Percentiles rank a stretch among this genome's conserved stretches.
phyloP scores from a whole-genome alignment of 2,888 invertebrate species.

The Caenorhabditis sp. region DNA sequence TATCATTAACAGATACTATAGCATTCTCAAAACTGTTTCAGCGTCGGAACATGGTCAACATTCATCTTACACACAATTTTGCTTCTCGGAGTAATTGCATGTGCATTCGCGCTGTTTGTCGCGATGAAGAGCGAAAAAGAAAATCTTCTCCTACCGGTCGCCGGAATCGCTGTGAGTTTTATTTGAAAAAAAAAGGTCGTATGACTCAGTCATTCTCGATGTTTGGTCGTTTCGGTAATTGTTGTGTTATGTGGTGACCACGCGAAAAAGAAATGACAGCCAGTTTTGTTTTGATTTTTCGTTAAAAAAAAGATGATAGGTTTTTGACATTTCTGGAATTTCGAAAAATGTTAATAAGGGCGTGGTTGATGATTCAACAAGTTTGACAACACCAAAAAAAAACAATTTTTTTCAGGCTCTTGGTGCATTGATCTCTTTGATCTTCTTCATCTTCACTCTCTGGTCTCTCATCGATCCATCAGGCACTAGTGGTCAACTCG shows the following conservation, averaged over 20 bases:
- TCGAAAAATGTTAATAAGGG: conserved; percentile 2
- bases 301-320: background rate
- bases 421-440: conserved; percentile 32
- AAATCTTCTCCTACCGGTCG: conserved; percentile 43
- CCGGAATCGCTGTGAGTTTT: conserved; percentile 41
- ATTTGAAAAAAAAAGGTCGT: background rate
- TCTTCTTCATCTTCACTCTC: conserved; percentile 40
- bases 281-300: background rate
- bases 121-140: conserved; percentile 54
- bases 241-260: conserved; percentile 8
- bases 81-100: conserved; percentile 23
- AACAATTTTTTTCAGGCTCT: conserved; percentile 43
- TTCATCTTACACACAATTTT: conserved; percentile 35
- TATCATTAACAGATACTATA: background rate
- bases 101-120: conserved; percentile 29
- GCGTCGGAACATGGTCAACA: conserved; percentile 44
- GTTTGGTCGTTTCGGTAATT: conserved; percentile 13
- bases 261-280: conserved; percentile 14
- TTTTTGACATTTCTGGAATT: background rate
- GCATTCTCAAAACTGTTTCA: conserved; percentile 19
- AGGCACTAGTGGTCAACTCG: conserved; percentile 37
- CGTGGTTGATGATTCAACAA: conserved; percentile 15
- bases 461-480: conserved; percentile 54
- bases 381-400: no score
- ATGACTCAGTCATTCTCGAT: conserved; percentile 20